Evolutionary conservation across 2,888 invertebrate genomes (phyloP).

Genomic region (Baronia brevicornis): DNA sequence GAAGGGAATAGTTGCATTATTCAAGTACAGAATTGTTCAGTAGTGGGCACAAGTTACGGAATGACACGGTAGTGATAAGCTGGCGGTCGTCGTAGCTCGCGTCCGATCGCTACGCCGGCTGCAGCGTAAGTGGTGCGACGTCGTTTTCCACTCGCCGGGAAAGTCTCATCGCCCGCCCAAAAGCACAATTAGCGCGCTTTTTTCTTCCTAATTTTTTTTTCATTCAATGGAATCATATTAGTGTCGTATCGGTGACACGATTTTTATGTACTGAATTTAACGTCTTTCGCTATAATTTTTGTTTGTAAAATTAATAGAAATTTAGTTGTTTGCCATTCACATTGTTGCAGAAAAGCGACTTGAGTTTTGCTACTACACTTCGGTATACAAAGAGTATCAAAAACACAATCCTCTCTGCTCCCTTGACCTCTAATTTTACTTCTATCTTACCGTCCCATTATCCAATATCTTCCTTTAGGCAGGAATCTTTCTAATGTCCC

Average conservation of each 20-base stretch:
- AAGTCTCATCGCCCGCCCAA: constrained; percentile 48
- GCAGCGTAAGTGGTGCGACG: constrained; percentile 30
- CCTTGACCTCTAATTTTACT: too few species aligned
- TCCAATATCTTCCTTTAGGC: too few species aligned
- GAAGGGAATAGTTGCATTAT: constrained; percentile 5
- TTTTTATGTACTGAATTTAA: constrained; percentile 5
- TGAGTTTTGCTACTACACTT: too few species aligned
- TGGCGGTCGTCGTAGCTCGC: constrained; percentile 21
- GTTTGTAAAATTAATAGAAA: too few species aligned
- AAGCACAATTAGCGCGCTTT: constrained; percentile 25
- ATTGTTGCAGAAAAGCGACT: too few species aligned
- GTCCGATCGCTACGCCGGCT: constrained; percentile 44
- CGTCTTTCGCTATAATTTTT: too few species aligned
- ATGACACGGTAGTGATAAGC: constrained; percentile 5
- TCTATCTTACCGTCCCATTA: too few species aligned
- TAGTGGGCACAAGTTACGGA: constrained; percentile 7
- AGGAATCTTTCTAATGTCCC: too few species aligned
- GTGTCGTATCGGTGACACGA: constrained; percentile 12
- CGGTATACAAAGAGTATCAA: too few species aligned
- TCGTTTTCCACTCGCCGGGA: constrained; percentile 47
- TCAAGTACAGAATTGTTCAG: constrained; percentile 3
- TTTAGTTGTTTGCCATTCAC: too few species aligned
- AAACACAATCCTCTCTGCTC: too few species aligned
- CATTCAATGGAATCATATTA: constrained; percentile 43
- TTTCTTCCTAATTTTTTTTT: constrained; percentile 32